A percentile compares a stretch with the other conserved stretches of the same genome.
Evolutionary conservation across 2,113 vertebrate genomes (phyloP).

Genomic region (Pollimyrus isidori): DNA sequence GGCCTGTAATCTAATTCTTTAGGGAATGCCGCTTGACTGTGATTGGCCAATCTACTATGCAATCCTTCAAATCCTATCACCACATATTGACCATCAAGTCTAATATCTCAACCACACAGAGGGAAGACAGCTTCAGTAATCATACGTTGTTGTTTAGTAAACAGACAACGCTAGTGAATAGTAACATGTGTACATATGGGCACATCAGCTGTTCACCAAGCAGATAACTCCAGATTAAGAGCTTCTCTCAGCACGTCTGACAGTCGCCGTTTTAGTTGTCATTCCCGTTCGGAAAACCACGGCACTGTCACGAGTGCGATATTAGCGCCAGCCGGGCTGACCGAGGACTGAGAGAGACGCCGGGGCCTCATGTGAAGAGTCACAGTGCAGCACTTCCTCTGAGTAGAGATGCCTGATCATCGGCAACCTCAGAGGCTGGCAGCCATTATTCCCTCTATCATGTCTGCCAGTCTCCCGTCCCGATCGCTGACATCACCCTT

Average conservation of each 20-base stretch:
- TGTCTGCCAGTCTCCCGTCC: background rate
- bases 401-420: background rate
- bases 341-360: background rate
- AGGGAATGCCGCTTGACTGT: background rate
- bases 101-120: background rate
- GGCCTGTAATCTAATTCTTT: background rate
- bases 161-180: background rate
- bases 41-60: background rate
- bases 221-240: background rate
- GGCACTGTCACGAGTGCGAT: background rate
- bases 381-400: background rate
- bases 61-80: background rate
- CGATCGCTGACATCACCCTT: background rate
- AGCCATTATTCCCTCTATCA: background rate
- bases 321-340: background rate
- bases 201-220: background rate
- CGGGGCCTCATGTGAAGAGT: background rate
- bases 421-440: background rate
- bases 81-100: background rate
- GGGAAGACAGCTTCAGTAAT: background rate
- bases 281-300: background rate
- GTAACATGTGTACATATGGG: background rate
- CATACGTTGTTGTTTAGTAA: background rate
- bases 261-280: background rate
- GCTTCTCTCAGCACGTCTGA: background rate